These are phyloP conservation scores for Desmodus rotundus DNA, from an alignment of 2,113 vertebrate genomes.

Conservation along the genomic window DNA sequence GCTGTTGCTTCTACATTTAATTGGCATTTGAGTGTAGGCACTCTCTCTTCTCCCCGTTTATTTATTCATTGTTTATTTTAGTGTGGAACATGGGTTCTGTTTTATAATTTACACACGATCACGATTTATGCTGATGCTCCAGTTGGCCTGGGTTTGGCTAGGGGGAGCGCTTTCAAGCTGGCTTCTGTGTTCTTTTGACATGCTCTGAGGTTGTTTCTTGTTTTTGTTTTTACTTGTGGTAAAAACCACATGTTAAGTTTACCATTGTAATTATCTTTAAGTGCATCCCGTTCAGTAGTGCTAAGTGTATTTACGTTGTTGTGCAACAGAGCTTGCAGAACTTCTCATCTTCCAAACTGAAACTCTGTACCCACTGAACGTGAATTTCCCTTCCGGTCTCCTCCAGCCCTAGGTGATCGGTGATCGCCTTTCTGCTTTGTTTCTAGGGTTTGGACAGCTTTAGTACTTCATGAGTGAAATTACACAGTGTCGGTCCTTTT, in stretches of 20 bases:
- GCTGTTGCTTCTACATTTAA: not conserved
- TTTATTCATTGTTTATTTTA: not conserved
- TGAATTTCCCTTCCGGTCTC: not conserved
- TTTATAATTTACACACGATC: not conserved
- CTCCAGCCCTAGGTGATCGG: not conserved
- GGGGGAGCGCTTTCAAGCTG: not conserved
- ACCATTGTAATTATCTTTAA: not conserved
- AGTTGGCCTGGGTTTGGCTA: not conserved
- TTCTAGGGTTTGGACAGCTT: not conserved
- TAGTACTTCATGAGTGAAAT: not conserved
- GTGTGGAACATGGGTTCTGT: not conserved
- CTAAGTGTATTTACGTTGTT: not conserved
- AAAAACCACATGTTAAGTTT: not conserved
- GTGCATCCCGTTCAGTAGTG: not conserved
- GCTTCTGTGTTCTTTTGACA: not conserved
- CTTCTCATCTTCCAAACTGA: not conserved
- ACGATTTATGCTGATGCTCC: not conserved
- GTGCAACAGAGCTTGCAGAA: not conserved
- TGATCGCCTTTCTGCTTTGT: not conserved
- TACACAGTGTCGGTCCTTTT: not conserved
- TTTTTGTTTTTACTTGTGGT: not conserved
- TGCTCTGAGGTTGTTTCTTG: not conserved
- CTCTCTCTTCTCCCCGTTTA: not conserved
- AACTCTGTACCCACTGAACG: not conserved
- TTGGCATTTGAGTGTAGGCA: not conserved